These are phyloP conservation scores for Thysanoteuthis rhombus DNA, from an alignment of 2,888 invertebrate species.

Conservation along the genomic window DNA sequence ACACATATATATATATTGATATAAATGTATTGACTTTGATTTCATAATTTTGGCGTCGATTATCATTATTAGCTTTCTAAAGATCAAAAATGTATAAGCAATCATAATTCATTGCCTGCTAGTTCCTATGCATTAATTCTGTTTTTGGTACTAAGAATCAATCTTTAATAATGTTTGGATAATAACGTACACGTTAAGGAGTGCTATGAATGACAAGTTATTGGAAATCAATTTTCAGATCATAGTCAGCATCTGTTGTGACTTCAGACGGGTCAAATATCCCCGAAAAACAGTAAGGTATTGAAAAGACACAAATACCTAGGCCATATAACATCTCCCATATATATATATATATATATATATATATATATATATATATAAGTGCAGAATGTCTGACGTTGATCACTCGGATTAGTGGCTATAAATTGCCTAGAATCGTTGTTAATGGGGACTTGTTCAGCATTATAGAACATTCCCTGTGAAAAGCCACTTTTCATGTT, in stretches of 20 bases:
- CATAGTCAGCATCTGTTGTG: background rate
- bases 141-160: background rate
- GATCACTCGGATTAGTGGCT: too few relatives aligned
- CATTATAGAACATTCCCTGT: too few relatives aligned
- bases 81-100: too few relatives aligned
- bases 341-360: too few relatives aligned
- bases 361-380: too few relatives aligned
- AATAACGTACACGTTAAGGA: background rate
- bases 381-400: too few relatives aligned
- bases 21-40: background rate
- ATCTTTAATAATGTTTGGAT: background rate
- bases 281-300: background rate
- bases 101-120: background rate
- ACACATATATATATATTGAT: background rate
- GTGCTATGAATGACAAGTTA: background rate
- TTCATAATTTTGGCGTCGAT: too few relatives aligned
- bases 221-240: background rate
- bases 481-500: too few relatives aligned
- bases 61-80: too few relatives aligned
- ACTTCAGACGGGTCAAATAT: background rate
- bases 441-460: too few relatives aligned
- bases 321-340: too few relatives aligned
- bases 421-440: too few relatives aligned
- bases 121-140: background rate
- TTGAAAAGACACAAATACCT: background rate